Base-by-base conservation (phyloP, 2,888 invertebrate species). In the Heliconius aoede region DNA sequence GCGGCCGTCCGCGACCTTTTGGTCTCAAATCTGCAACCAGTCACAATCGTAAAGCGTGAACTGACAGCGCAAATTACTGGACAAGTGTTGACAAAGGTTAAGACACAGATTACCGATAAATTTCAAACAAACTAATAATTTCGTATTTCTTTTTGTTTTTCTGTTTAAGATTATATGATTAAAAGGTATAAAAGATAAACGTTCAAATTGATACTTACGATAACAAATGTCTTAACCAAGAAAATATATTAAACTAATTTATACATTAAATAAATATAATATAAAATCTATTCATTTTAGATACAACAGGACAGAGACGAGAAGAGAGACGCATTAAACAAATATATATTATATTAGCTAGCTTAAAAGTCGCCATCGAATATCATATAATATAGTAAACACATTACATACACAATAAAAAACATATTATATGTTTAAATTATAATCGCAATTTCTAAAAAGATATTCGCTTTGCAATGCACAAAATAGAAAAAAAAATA, bases 1-100 rank as follows among this genome's bases (percentile, higher is more conserved):
- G 98, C 32, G 98, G 98, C 82, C 98, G 95, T 51, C 98, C 98
- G 85, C 98, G 95, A 72, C 98, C 98, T 92, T 98, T 98, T 62
- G 98, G 98, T 86, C 98, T 95, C 89, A 98, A 95, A 95, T 98
- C 97, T 96, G 95, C 84, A 94, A 95, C 83, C 84, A 85, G 87
- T 88, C 91, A 89, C 88, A 93, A 93, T 88, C 91, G 90, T 93
- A 91, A 90, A 93, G 88, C 89, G 92, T 94, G 93, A 93, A 92
- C 92, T 89, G 88, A 87, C 86, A 87, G 86, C 76, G 81, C 82
- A 65, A 76, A 46, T 71, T 32, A 73, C 72, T 55, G 28, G 15
- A 26, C 24, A 67, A 72, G 21, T 51, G 55, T 64, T 32, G 18
- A 60, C 36, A 60, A 21, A 61, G 28, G 61, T 46, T 72, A 76